phyloP scores from a whole-genome alignment of 2,888 invertebrate species.

The Drepana falcataria region DNA sequence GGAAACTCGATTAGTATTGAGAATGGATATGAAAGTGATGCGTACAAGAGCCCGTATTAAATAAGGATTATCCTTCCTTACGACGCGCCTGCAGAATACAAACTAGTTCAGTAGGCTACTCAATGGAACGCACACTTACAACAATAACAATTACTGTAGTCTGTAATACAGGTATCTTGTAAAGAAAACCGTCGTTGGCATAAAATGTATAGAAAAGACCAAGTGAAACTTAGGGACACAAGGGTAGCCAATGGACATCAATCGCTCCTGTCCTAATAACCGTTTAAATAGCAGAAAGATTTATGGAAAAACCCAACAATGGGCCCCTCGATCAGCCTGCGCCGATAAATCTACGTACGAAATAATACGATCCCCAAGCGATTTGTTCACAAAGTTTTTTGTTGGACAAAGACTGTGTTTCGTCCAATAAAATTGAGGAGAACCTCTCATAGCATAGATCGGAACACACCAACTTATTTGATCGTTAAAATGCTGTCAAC shows the following conservation, averaged over 20 bases:
- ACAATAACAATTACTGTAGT: background rate
- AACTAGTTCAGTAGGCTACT: background rate
- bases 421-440: slow-evolving; percentile 65
- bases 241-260: slow-evolving; percentile 54
- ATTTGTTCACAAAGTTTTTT: slow-evolving; percentile 70
- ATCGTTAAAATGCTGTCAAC: slow-evolving; percentile 16
- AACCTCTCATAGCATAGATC: slow-evolving; percentile 26
- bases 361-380: slow-evolving; percentile 70
- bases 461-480: slow-evolving; percentile 24
- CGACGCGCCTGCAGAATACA: slow-evolving; percentile 4
- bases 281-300: slow-evolving; percentile 72
- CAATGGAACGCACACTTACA: background rate
- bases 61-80: slow-evolving; percentile 15
- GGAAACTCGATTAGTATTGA: background rate
- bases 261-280: slow-evolving; percentile 70
- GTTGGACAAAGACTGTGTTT: slow-evolving; percentile 65
- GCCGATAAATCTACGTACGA: slow-evolving; percentile 73
- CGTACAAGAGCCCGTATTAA: slow-evolving; percentile 16
- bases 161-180: background rate
- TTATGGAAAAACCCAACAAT: slow-evolving; percentile 73
- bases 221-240: slow-evolving; percentile 19
- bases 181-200: background rate
- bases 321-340: slow-evolving; percentile 59
- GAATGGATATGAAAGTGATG: slow-evolving; percentile 9
- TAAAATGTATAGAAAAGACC: background rate